Percentiles rank a stretch among this genome's conserved stretches.
These are phyloP conservation scores for Agonopterix alstromeriana DNA, from an alignment of 2,888 invertebrate species.

Conservation along the genomic window DNA sequence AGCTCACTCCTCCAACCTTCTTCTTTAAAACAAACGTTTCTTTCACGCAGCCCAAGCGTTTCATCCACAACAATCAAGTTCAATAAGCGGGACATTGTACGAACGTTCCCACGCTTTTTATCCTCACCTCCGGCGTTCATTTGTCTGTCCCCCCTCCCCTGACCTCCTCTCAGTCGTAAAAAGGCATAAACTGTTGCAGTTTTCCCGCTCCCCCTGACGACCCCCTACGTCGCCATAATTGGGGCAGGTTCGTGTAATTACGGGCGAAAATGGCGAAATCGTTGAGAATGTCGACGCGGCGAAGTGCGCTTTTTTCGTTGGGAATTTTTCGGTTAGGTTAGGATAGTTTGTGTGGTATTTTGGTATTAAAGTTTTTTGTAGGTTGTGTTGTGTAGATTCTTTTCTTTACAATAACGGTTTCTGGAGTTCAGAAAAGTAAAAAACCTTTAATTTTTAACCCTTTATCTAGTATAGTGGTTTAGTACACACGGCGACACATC, in stretches of 20 bases:
- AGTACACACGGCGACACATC: no score
- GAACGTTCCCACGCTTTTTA: conserved; percentile 13
- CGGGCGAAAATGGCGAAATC: conserved; percentile 16
- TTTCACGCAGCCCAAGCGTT: no score
- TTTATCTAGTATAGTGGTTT: no score
- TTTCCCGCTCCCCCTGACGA: conserved; percentile 2
- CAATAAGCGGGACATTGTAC: not conserved
- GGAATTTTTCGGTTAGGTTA: no score
- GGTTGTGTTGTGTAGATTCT: no score
- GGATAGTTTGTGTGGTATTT: no score
- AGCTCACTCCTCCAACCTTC: no score
- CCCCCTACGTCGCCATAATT: conserved; percentile 18
- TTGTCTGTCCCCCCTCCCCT: conserved; percentile 1
- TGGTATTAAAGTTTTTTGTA: no score
- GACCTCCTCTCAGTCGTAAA: conserved; percentile 6
- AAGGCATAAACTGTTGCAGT: conserved; percentile 31
- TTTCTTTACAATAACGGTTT: no score
- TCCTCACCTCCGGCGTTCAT: conserved; percentile 22
- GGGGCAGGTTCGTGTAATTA: conserved; percentile 24
- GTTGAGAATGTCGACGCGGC: conserved; percentile 9
- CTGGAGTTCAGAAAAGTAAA: no score
- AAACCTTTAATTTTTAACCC: no score
- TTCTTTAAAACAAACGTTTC: no score
- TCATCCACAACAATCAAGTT: not conserved
- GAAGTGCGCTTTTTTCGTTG: not conserved